Base-by-base conservation (phyloP, 2,797 vertebrate genomes). In the Amblyraja radiata region DNA sequence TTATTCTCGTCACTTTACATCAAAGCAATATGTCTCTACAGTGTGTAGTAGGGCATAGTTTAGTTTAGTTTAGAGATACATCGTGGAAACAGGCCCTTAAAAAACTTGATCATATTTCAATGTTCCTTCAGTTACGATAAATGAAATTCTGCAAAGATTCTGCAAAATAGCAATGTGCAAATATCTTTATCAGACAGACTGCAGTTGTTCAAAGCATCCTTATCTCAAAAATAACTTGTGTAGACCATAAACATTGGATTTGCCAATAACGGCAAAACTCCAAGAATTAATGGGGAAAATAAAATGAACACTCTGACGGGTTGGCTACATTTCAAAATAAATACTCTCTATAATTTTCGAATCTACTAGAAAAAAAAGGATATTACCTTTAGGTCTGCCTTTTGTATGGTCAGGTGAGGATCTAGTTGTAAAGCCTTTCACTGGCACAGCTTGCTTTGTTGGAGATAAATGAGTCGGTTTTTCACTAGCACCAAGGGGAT, bases 361-460 rank as follows among this genome's bases (percentile, higher is more conserved):
- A 46, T 54, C 6, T 39, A 21, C 1, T 46, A 80, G 10, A 32
- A 83, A 28, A 46, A 54, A 76, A 25, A 58, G 36, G 1, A 54
- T 39, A 10, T 74, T 96, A 97, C 97, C 97, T 96, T 96, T 97
- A 94, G 94, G 93, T 91, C 95, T 94, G 90, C 23, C 94, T 94
- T 95, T 54, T 93, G 18, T 63, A 74, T 46, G 39, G 58, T 94
- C 94, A 95, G 94, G 90, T 93, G 95, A 94, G 32, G 95, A 95
- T 93, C 76, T 95, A 78, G 93, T 84, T 94, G 96, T 96, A 81
- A 94, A 28, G 23, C 1, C 94, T 28, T 93, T 94, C 93, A 93
- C 96, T 94, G 94, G 95, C 74, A 74, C 83, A 94, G 93, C 54
- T 80, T 96, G 96, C 93, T 95, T 97, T 81, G 93, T 93, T 79